Conservation (phyloP, 2,888 invertebrate genomes). For the Hylaea fasciaria region DNA sequence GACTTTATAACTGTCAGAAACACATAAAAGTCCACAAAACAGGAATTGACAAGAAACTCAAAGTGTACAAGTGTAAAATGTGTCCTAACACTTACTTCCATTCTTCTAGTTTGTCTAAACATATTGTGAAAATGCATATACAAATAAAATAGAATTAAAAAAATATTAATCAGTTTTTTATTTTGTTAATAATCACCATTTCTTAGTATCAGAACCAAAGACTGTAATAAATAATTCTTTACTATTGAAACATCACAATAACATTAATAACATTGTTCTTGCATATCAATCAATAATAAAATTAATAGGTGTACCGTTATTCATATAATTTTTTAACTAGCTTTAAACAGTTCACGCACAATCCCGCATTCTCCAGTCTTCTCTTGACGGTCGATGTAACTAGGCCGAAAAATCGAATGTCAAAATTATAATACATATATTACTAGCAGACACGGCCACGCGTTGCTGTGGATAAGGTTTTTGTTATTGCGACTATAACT, state of each 20-base stretch:
- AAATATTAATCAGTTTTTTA: constrained; percentile 9
- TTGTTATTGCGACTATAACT: too few species aligned
- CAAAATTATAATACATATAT: too few species aligned
- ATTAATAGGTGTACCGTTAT: too few species aligned
- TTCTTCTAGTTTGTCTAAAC: constrained; percentile 69
- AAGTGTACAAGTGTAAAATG: constrained; percentile 70
- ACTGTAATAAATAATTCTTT: not conserved
- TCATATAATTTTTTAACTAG: too few species aligned
- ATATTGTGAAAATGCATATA: constrained; percentile 72
- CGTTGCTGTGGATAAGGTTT: too few species aligned
- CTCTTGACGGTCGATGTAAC: too few species aligned
- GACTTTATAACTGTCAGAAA: constrained; percentile 58
- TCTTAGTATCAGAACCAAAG: not conserved
- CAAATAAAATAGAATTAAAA: constrained; percentile 51
- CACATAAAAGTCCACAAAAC: constrained; percentile 65
- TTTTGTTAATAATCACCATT: constrained; percentile 1
- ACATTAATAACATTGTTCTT: too few species aligned
- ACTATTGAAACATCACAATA: not conserved
- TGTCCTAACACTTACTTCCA: constrained; percentile 69
- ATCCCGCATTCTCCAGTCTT: too few species aligned
- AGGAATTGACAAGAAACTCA: constrained; percentile 33
- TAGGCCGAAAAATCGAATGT: too few species aligned
- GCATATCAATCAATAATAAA: too few species aligned
- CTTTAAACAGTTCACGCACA: too few species aligned
- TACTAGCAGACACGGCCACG: too few species aligned